These are phyloP conservation scores for Physocephala rufipes DNA, from an alignment of 2,888 invertebrate species.

Conservation along the genomic window DNA sequence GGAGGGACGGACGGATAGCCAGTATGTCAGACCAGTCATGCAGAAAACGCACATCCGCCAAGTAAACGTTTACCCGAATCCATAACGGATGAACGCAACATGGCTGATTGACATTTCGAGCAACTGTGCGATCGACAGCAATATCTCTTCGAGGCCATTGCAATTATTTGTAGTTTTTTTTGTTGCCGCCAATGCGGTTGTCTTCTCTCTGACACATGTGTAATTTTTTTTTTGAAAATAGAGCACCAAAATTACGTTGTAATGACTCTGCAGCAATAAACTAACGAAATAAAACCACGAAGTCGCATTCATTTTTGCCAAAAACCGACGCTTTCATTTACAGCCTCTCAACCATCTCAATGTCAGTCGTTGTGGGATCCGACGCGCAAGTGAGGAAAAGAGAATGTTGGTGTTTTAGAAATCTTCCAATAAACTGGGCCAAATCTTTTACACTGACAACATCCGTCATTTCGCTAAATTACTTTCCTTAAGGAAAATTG, in stretches of 20 bases:
- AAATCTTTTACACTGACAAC: too few species aligned
- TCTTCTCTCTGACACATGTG: slow-evolving; percentile 41
- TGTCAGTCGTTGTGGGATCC: too few species aligned
- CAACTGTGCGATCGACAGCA: slow-evolving; percentile 52
- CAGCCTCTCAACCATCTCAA: too few species aligned
- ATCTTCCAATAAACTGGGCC: too few species aligned
- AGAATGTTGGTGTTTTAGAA: too few species aligned
- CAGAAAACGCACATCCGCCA: slow-evolving; percentile 48
- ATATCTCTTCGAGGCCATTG: slow-evolving; percentile 48
- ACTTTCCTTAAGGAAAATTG: not conserved
- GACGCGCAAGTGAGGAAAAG: too few species aligned
- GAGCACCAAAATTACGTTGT: not conserved
- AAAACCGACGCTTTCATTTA: too few species aligned
- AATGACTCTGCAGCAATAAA: not conserved
- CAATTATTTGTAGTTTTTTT: slow-evolving; percentile 44
- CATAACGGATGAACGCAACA: slow-evolving; percentile 18
- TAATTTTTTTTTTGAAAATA: slow-evolving; percentile 44
- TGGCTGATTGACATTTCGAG: slow-evolving; percentile 54
- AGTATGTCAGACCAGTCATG: slow-evolving; percentile 44
- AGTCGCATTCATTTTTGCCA: too few species aligned
- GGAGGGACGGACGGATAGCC: not conserved
- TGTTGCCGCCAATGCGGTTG: slow-evolving; percentile 27
- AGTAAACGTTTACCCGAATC: slow-evolving; percentile 22
- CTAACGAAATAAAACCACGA: too few species aligned
- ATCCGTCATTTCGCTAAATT: not conserved